A percentile compares a stretch with the other conserved stretches of the same genome.
Evolutionary conservation across 2,113 vertebrate genomes (phyloP).

Genomic region (Lasiurus cinereus): DNA sequence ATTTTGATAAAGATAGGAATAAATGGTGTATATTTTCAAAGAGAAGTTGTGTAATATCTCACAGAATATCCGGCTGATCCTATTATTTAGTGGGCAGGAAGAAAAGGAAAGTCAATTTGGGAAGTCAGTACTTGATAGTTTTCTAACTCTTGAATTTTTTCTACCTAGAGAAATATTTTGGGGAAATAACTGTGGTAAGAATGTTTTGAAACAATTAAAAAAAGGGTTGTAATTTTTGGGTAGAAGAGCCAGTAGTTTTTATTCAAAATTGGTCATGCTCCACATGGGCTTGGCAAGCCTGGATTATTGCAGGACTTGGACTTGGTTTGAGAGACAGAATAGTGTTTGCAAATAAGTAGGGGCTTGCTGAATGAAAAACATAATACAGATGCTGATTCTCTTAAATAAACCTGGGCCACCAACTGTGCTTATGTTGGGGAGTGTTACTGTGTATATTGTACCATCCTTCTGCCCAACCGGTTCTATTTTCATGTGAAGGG

Average conservation of each 20-base stretch:
- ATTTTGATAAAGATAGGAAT: background rate
- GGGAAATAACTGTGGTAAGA: background rate
- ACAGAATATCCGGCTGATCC: background rate
- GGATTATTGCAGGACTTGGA: background rate
- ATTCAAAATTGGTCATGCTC: constrained; percentile 21
- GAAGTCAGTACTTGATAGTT: background rate
- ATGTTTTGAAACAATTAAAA: background rate
- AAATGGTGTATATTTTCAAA: background rate
- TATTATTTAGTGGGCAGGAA: background rate
- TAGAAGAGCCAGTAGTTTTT: background rate
- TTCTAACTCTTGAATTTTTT: constrained; percentile 3
- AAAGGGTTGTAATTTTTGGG: background rate
- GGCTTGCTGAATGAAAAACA: constrained; percentile 38
- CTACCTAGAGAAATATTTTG: constrained; percentile 15
- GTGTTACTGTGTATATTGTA: background rate
- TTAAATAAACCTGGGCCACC: constrained; percentile 55
- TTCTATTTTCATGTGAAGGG: background rate
- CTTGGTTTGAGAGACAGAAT: constrained; percentile 35
- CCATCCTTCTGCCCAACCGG: background rate
- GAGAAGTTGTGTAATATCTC: background rate
- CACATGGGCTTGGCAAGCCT: background rate
- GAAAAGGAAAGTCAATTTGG: background rate
- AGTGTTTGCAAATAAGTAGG: constrained; percentile 63
- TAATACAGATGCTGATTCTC: constrained; percentile 47
- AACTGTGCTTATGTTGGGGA: constrained; percentile 30